Conservation (phyloP, 23 tunicate genomes). For the Phallusia fumigata region DNA sequence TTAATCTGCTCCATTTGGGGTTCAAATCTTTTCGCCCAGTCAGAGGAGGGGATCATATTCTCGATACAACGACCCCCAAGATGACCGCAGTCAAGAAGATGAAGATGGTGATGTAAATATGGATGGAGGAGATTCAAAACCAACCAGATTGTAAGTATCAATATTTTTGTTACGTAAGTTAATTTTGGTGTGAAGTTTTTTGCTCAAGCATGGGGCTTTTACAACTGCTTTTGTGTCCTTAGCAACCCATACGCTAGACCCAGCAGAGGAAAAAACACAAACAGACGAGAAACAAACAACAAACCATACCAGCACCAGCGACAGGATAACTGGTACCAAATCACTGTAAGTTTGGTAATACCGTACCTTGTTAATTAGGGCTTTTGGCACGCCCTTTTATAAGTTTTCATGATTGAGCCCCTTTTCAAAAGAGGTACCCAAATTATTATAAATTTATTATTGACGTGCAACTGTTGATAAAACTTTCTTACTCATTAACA, state of each 20-base stretch:
- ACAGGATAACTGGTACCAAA: not conserved
- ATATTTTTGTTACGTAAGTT: not conserved
- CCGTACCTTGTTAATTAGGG: too few species aligned
- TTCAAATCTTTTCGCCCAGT: not conserved
- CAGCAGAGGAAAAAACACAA: not conserved
- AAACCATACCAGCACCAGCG: not conserved
- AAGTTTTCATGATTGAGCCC: too few species aligned
- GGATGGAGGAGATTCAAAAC: constrained; percentile 35
- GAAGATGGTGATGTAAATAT: constrained; percentile 55
- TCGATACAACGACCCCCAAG: not conserved
- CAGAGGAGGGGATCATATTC: not conserved
- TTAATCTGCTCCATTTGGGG: not conserved
- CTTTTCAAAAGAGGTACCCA: too few species aligned
- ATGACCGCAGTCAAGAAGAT: constrained; percentile 13
- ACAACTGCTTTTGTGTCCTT: not conserved
- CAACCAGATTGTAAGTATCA: constrained; percentile 15
- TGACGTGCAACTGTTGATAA: too few species aligned
- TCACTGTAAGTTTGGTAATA: not conserved
- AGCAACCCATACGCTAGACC: constrained; percentile 1
- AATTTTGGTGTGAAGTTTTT: too few species aligned
- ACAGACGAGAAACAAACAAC: not conserved
- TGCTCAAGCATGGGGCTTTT: not conserved
- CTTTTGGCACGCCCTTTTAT: too few species aligned
- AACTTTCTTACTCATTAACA: not conserved
- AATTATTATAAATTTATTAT: too few species aligned